These are phyloP conservation scores for Saccostrea cuccullata DNA, from an alignment of 1,140 invertebrate genomes.

Conservation along the genomic window DNA sequence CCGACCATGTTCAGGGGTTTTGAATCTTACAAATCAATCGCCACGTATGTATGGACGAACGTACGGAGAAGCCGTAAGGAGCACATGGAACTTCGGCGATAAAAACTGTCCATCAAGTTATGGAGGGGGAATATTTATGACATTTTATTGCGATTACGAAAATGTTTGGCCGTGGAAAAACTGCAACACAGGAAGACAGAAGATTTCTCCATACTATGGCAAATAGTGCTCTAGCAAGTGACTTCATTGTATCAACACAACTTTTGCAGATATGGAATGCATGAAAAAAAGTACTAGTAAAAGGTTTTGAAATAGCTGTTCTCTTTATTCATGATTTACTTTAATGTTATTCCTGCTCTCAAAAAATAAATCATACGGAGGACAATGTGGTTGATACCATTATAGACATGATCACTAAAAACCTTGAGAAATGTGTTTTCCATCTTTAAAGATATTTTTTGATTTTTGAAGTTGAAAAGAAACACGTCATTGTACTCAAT, in stretches of 20 bases:
- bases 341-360: too few species aligned
- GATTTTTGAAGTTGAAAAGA: too few species aligned
- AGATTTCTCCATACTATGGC: neutral
- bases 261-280: neutral
- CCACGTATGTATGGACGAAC: constrained; percentile 57
- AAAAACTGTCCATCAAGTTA: constrained; percentile 60
- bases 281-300: neutral
- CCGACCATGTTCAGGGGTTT: constrained; percentile 58
- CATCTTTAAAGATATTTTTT: too few species aligned
- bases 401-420: too few species aligned
- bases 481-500: too few species aligned
- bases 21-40: constrained; percentile 47
- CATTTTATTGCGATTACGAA: constrained; percentile 68
- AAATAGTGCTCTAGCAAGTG: neutral
- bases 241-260: neutral
- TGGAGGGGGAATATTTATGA: constrained; percentile 60
- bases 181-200: neutral
- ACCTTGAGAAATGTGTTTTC: too few species aligned
- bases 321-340: too few species aligned
- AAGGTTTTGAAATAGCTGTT: neutral
- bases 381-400: too few species aligned
- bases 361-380: too few species aligned
- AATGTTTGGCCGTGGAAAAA: constrained; percentile 62
- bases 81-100: constrained; percentile 60
- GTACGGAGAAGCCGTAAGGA: constrained; percentile 60